These are phyloP conservation scores for Anthophora plumipes DNA, from an alignment of 2,888 invertebrate genomes.

Conservation along the genomic window DNA sequence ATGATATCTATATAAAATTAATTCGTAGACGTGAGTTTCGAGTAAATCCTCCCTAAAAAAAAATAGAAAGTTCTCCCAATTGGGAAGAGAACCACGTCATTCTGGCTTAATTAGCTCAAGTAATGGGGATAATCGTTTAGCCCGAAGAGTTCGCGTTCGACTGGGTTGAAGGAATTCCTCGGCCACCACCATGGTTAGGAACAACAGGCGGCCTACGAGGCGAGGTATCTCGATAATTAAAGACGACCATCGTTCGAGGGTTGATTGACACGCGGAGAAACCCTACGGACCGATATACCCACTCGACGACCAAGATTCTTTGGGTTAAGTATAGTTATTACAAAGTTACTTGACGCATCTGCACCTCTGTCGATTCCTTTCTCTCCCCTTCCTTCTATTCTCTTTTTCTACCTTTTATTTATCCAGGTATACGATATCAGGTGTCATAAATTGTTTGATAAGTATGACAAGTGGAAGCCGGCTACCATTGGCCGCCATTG, in stretches of 20 bases:
- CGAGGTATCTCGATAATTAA: slow-evolving; percentile 69
- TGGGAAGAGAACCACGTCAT: not conserved
- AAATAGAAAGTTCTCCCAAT: not conserved
- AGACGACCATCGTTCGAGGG: slow-evolving; percentile 54
- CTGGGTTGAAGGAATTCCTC: slow-evolving; percentile 56
- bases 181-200: slow-evolving; percentile 55
- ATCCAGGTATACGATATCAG: slow-evolving; percentile 21
- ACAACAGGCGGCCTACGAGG: slow-evolving; percentile 59
- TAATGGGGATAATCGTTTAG: slow-evolving; percentile 20
- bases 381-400: not conserved
- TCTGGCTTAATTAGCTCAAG: slow-evolving; percentile 29
- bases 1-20: too few relatives aligned
- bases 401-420: too few relatives aligned
- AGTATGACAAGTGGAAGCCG: slow-evolving; percentile 49
- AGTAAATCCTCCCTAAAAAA: too few relatives aligned
- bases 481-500: slow-evolving; percentile 57
- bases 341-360: slow-evolving; percentile 56
- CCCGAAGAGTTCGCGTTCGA: slow-evolving; percentile 14
- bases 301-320: slow-evolving; percentile 44
- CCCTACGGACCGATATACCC: slow-evolving; percentile 57
- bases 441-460: slow-evolving; percentile 56
- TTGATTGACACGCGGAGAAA: slow-evolving; percentile 70
- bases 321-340: slow-evolving; percentile 46
- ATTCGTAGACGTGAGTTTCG: too few relatives aligned
- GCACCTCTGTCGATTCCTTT: not conserved